These are phyloP conservation scores for Branchellion lobata DNA, from an alignment of 2,888 invertebrate genomes.

Conservation along the genomic window DNA sequence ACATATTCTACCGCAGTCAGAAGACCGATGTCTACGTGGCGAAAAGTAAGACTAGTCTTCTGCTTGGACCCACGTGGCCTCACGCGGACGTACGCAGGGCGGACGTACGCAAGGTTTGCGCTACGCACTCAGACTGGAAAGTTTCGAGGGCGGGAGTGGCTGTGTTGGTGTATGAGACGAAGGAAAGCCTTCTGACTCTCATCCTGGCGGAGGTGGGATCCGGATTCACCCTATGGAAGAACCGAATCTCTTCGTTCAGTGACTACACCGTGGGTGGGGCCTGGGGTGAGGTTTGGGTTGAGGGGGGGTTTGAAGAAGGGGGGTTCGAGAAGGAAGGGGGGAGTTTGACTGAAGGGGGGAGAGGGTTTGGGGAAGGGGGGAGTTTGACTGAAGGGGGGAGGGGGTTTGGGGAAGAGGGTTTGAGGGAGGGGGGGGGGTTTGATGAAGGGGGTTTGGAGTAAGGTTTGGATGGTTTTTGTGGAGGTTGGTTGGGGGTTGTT, in stretches of 20 bases:
- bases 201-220: constrained; percentile 78
- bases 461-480: too few relatives aligned
- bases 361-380: too few relatives aligned
- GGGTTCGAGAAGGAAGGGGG: constrained; percentile 52
- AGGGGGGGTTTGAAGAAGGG: too few relatives aligned
- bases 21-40: constrained; percentile 78
- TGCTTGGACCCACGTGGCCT: constrained; percentile 55
- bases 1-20: constrained; percentile 68
- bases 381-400: too few relatives aligned
- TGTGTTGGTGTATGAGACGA: constrained; percentile 74
- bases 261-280: constrained; percentile 70
- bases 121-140: constrained; percentile 66
- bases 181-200: constrained; percentile 73
- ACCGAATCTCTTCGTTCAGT: constrained; percentile 77
- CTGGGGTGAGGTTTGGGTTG: too few relatives aligned
- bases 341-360: too few relatives aligned
- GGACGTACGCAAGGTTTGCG: background rate
- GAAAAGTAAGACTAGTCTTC: constrained; percentile 70
- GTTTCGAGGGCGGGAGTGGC: constrained; percentile 77
- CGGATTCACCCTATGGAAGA: constrained; percentile 78
- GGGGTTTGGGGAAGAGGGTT: too few relatives aligned
- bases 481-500: too few relatives aligned
- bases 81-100: background rate
- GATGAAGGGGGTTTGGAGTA: too few relatives aligned
- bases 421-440: too few relatives aligned